These are phyloP conservation scores for Drosophila carrolli DNA, from an alignment of 1,140 invertebrate genomes.

Conservation along the genomic window DNA sequence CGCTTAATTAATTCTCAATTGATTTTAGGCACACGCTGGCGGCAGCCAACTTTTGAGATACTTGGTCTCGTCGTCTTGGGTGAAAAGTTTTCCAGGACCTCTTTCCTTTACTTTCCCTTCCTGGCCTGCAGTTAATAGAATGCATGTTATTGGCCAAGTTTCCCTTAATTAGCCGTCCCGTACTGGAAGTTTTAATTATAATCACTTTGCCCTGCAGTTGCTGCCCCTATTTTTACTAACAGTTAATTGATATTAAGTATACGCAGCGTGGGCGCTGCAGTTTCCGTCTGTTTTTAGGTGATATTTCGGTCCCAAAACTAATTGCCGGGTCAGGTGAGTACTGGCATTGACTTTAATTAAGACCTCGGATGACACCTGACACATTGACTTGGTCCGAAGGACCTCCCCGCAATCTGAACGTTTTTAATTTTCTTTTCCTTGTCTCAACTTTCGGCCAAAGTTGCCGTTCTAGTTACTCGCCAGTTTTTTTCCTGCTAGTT, in stretches of 20 bases:
- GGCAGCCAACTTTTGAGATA: slow-evolving; percentile 15
- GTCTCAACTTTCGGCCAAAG: slow-evolving; percentile 24
- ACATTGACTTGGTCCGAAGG: slow-evolving; percentile 18
- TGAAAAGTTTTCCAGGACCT: slow-evolving; percentile 15
- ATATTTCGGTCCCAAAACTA: slow-evolving; percentile 20
- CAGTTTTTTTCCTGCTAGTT: not conserved
- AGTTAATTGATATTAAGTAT: slow-evolving; percentile 60
- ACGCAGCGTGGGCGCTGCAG: slow-evolving; percentile 30
- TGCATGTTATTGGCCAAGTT: slow-evolving; percentile 49
- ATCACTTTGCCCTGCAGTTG: slow-evolving; percentile 30
- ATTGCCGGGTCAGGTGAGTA: slow-evolving; percentile 9
- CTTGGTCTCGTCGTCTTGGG: slow-evolving; percentile 6
- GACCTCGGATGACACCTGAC: slow-evolving; percentile 36
- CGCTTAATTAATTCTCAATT: slow-evolving; percentile 69
- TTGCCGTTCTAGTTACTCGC: slow-evolving; percentile 12
- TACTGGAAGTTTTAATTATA: slow-evolving; percentile 43
- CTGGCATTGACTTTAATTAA: slow-evolving; percentile 53
- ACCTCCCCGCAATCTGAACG: slow-evolving; percentile 6
- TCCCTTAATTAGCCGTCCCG: slow-evolving; percentile 47
- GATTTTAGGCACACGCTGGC: slow-evolving; percentile 55
- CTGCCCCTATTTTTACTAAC: slow-evolving; percentile 9
- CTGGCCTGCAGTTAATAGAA: slow-evolving; percentile 10
- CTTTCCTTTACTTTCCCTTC: not conserved
- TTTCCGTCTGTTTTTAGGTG: not conserved
- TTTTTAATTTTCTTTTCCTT: slow-evolving; percentile 51